Evolutionary conservation across 2,113 vertebrate species (phyloP).

Genomic region (Megaptera novaeangliae): DNA sequence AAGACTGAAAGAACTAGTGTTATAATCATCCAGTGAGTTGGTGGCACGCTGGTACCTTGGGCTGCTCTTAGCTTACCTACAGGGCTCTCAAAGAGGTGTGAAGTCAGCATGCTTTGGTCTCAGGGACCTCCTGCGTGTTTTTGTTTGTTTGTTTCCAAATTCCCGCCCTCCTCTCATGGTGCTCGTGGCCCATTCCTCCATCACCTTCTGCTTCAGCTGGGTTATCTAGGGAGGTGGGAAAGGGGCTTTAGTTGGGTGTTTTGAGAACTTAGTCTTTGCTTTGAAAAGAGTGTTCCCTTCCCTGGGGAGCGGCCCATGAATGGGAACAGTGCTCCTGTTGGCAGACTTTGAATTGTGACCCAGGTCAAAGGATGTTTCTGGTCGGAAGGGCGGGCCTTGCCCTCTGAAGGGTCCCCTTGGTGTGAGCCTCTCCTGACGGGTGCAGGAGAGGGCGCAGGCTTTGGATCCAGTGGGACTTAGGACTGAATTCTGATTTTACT

Average conservation of each 20-base stretch:
- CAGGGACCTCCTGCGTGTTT: neutral
- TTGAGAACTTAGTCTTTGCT: neutral
- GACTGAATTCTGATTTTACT: neutral
- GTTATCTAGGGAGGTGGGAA: neutral
- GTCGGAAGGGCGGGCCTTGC: neutral
- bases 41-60: no score
- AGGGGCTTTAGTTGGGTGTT: neutral
- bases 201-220: no score
- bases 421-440: neutral
- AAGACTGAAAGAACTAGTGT: neutral
- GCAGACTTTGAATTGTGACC: neutral
- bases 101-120: neutral
- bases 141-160: neutral
- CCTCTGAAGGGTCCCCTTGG: neutral
- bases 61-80: neutral
- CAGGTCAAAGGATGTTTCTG: neutral
- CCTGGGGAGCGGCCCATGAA: neutral
- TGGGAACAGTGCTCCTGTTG: neutral
- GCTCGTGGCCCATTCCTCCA: neutral
- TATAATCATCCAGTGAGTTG: fast-evolving
- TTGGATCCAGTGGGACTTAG: no score
- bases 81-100: neutral
- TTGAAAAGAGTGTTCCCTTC: neutral
- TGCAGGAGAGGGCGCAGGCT: fast-evolving
- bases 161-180: neutral